phyloP scores from a whole-genome alignment of 1,140 invertebrate genomes.

The Drosophila ambigua region DNA sequence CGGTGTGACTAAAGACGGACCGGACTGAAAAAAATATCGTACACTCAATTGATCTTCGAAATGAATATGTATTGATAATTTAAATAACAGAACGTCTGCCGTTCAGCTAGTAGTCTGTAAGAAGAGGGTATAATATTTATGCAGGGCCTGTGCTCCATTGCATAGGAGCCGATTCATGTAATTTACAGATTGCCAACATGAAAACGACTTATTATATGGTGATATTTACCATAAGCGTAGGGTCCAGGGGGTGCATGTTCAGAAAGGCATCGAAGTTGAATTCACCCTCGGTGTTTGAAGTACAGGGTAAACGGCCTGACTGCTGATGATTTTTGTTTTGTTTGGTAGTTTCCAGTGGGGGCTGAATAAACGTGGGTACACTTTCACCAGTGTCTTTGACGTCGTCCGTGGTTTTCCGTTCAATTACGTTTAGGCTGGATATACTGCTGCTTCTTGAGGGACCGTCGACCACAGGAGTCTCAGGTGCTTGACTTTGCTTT shows the following conservation, averaged over 20 bases:
- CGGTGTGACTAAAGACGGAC: too few relatives aligned
- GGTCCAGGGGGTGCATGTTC: slow-evolving; percentile 87
- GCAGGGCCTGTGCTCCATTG: too few relatives aligned
- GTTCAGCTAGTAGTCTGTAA: too few relatives aligned
- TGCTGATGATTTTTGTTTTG: slow-evolving; percentile 4
- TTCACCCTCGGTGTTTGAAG: slow-evolving; percentile 41
- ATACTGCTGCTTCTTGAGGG: slow-evolving; percentile 41
- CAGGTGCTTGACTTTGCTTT: slow-evolving; percentile 77
- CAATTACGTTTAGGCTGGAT: slow-evolving; percentile 32
- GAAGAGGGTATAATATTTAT: too few relatives aligned
- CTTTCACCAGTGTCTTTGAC: slow-evolving; percentile 15
- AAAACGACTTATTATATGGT: not conserved
- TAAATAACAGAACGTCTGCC: too few relatives aligned
- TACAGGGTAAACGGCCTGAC: slow-evolving; percentile 7
- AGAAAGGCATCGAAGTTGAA: slow-evolving; percentile 88
- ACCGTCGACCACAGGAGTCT: not conserved
- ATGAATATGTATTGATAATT: too few relatives aligned
- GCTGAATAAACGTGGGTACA: not conserved
- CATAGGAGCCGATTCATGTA: not conserved
- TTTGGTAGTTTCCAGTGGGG: slow-evolving; percentile 1
- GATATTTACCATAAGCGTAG: slow-evolving; percentile 85
- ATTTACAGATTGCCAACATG: not conserved
- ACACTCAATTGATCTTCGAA: too few relatives aligned
- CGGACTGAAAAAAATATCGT: too few relatives aligned
- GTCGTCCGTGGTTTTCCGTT: slow-evolving; percentile 9